Conservation (phyloP, 2,113 vertebrate species). For the Hippolais icterina region DNA sequence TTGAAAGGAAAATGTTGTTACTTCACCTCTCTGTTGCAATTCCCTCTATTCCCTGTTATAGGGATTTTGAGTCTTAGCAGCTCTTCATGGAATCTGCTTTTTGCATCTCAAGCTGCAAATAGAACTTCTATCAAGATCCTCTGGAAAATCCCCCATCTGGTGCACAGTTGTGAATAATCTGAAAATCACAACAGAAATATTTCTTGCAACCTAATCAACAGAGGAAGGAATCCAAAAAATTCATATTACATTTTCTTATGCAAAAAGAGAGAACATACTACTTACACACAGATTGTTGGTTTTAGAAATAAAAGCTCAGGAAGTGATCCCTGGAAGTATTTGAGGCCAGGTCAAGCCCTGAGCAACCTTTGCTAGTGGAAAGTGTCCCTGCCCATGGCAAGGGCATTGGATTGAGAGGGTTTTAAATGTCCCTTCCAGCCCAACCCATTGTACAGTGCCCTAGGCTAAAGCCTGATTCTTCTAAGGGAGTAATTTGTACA, state of each 20-base stretch:
- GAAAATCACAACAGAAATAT: not conserved
- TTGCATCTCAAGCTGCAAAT: not conserved
- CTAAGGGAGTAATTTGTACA: not conserved
- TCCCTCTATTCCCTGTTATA: not conserved
- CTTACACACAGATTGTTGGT: not conserved
- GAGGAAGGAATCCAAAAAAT: not conserved
- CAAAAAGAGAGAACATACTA: not conserved
- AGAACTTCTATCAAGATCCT: not conserved
- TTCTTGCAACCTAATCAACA: not conserved
- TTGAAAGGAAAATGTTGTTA: not conserved
- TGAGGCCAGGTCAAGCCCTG: not conserved
- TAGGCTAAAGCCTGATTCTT: not conserved
- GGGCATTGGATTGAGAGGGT: not conserved
- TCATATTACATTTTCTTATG: not conserved
- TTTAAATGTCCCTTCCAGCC: not conserved
- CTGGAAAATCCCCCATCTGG: not conserved
- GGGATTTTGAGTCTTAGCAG: not conserved
- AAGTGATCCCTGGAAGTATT: not conserved
- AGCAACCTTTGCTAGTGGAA: not conserved
- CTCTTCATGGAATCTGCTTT: not conserved
- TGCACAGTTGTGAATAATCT: not conserved
- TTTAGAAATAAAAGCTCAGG: not conserved
- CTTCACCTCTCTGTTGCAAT: not conserved
- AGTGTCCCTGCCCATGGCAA: not conserved
- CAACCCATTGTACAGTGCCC: not conserved